A percentile compares a stretch with the other conserved stretches of the same genome.
Evolutionary conservation across 1,140 invertebrate genomes (phyloP).

Genomic region (Episyrphus balteatus): DNA sequence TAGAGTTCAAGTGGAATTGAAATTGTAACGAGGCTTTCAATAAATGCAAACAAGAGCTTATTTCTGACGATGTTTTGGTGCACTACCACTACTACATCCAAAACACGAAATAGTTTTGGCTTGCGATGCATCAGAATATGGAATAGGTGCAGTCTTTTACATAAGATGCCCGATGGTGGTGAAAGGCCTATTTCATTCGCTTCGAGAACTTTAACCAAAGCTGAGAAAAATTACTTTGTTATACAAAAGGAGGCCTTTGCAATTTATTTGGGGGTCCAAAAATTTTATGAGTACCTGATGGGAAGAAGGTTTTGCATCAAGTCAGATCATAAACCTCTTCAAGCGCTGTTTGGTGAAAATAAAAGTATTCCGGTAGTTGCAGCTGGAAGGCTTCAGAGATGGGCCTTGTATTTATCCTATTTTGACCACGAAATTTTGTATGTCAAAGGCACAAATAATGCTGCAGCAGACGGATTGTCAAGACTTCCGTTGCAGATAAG

Average conservation of each 20-base stretch:
- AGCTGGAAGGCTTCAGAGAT: conserved; percentile 19
- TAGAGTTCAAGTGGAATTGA: conserved; percentile 14
- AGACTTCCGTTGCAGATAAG: conserved; percentile 14
- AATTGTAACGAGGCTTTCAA: conserved; percentile 13
- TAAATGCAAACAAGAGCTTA: conserved; percentile 11
- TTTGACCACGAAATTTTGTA: conserved; percentile 18
- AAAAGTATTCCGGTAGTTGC: conserved; percentile 23
- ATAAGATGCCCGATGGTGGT: conserved; percentile 20
- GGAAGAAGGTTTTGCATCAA: conserved; percentile 35
- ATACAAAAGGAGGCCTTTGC: conserved; percentile 39
- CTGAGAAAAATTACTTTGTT: conserved; percentile 37
- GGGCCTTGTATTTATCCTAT: conserved; percentile 17
- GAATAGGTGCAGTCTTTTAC: conserved; percentile 16
- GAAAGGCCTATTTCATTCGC: conserved; percentile 38
- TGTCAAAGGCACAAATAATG: conserved; percentile 17
- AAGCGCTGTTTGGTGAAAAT: conserved; percentile 28
- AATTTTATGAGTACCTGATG: conserved; percentile 36
- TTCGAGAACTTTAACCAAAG: conserved; percentile 29
- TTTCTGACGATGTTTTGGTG: neutral
- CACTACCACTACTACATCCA: too few relatives aligned
- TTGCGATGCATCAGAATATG: conserved; percentile 13
- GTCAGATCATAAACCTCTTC: conserved; percentile 40
- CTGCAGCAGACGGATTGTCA: conserved; percentile 20
- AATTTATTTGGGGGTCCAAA: conserved; percentile 32
- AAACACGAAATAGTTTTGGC: conserved; percentile 5